These are phyloP conservation scores for Clepsis dumicolana DNA, from an alignment of 2,888 invertebrate species.

Conservation along the genomic window DNA sequence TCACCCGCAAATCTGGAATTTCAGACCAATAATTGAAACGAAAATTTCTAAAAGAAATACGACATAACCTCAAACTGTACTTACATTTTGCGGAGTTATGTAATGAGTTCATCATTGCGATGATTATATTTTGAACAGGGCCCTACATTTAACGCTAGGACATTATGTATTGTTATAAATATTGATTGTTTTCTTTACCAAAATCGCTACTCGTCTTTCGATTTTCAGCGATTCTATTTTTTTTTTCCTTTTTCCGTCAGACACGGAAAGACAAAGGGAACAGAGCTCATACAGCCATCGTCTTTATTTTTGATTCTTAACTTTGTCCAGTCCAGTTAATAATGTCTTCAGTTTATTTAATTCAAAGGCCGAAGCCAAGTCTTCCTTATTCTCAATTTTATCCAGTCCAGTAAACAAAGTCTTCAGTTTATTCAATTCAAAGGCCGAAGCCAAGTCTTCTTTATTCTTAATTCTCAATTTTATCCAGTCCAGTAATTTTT, in stretches of 20 bases:
- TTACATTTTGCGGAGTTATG: conserved; percentile 75
- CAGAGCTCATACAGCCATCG: no score
- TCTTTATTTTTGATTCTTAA: no score
- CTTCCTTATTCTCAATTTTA: no score
- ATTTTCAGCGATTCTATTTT: not conserved
- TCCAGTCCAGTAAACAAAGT: no score
- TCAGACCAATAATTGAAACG: conserved; percentile 4
- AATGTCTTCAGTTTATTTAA: no score
- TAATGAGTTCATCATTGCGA: conserved; percentile 69
- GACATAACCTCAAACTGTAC: conserved; percentile 68
- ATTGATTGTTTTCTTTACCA: not conserved
- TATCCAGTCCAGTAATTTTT: no score
- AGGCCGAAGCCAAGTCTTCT: no score
- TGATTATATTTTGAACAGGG: conserved; percentile 15
- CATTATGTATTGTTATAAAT: conserved; percentile 21
- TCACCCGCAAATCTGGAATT: conserved; percentile 71
- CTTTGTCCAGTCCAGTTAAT: no score
- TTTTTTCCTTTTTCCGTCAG: not conserved
- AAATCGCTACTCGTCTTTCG: not conserved
- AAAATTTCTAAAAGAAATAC: conserved; percentile 38
- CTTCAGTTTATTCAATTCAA: no score
- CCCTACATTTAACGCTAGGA: not conserved
- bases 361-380: no score
- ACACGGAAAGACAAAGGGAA: no score
- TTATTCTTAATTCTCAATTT: no score